Evolutionary conservation across 2,113 vertebrate species (phyloP).

Genomic region (Amia ocellicauda): DNA sequence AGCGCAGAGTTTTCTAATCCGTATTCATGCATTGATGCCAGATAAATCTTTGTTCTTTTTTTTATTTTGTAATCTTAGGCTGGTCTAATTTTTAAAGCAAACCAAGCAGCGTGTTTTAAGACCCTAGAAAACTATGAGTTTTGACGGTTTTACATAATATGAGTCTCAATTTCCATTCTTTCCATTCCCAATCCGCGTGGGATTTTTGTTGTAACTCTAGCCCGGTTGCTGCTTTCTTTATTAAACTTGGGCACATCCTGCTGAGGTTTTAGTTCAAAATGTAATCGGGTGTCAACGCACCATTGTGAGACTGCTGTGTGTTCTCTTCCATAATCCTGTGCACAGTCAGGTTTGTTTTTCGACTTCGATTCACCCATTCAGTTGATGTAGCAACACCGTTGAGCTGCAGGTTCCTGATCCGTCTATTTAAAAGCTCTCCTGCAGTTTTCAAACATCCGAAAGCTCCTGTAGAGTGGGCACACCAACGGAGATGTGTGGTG

Average conservation of each 20-base stretch:
- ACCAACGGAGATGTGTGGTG: no score
- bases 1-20: neutral
- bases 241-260: neutral
- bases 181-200: neutral
- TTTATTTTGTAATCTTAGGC: neutral
- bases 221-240: neutral
- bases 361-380: no score
- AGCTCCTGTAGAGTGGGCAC: no score
- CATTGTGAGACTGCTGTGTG: no score
- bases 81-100: neutral
- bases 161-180: neutral
- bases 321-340: no score
- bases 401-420: no score
- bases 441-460: no score
- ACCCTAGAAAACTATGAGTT: neutral
- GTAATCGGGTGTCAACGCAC: neutral
- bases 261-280: neutral
- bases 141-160: neutral
- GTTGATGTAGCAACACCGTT: no score
- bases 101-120: neutral
- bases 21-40: neutral
- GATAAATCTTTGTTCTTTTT: slow-evolving; percentile 8
- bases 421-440: no score
- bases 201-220: neutral
- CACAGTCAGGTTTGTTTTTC: no score